Evolutionary conservation across 1,140 invertebrate genomes (phyloP).

Genomic region (Cryptotermes secundus): DNA sequence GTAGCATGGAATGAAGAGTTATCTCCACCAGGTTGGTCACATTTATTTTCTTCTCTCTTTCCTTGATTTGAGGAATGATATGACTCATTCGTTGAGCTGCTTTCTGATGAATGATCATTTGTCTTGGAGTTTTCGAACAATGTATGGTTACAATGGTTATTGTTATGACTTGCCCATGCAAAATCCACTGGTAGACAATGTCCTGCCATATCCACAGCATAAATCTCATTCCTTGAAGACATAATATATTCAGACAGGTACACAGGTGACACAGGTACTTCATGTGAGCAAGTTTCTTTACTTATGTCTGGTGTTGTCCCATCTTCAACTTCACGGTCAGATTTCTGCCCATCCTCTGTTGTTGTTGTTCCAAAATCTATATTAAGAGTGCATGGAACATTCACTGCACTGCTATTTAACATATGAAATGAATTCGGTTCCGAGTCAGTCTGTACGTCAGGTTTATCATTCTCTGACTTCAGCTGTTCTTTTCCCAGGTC

Average conservation of each 20-base stretch:
- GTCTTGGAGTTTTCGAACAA: background rate
- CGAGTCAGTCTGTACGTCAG: no score
- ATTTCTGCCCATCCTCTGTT: background rate
- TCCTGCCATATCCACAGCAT: constrained; percentile 23
- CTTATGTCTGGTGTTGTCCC: background rate
- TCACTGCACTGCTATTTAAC: no score
- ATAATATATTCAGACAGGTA: background rate
- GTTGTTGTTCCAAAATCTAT: background rate
- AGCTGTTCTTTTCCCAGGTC: no score
- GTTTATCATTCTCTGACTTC: no score
- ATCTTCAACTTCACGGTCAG: background rate
- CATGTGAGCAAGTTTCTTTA: background rate
- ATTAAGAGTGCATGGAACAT: no score
- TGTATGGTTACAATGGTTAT: background rate
- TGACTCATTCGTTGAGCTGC: background rate
- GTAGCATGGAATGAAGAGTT: no score
- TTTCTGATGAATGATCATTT: no score
- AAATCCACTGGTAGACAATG: background rate
- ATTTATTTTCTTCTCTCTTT: background rate
- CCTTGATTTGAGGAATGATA: background rate
- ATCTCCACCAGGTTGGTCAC: no score
- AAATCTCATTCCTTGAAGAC: background rate
- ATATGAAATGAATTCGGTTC: no score
- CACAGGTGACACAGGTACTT: background rate
- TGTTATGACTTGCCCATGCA: background rate